These are phyloP conservation scores for Drosophila nigromelanica DNA, from an alignment of 1,140 invertebrate genomes.

Conservation along the genomic window DNA sequence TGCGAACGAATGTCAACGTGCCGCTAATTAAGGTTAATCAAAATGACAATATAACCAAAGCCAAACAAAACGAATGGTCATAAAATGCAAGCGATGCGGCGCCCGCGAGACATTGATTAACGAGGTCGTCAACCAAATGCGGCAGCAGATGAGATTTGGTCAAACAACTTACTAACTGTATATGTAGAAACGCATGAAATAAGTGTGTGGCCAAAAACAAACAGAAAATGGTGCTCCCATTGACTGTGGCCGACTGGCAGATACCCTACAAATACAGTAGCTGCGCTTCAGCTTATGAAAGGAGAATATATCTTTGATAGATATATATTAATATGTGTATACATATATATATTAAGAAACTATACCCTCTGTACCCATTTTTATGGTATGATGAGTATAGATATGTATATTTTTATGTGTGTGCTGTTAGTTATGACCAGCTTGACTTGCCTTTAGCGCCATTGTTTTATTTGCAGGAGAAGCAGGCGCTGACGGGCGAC, in stretches of 20 bases:
- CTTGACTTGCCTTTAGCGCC: constrained; percentile 30
- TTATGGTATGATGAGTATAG: not conserved
- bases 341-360: not conserved
- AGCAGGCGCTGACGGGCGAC: not conserved
- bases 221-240: not conserved
- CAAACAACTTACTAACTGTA: constrained; percentile 18
- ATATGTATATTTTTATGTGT: not conserved
- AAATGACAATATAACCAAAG: constrained; percentile 55
- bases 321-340: too few species aligned
- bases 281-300: too few species aligned
- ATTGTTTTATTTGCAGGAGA: constrained; percentile 10
- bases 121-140: constrained; percentile 55
- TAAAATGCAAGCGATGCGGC: constrained; percentile 36
- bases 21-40: constrained; percentile 79
- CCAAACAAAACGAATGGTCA: constrained; percentile 43
- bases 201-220: constrained; percentile 39
- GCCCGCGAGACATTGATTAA: constrained; percentile 51
- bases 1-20: constrained; percentile 62
- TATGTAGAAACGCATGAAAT: constrained; percentile 19
- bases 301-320: too few species aligned
- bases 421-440: constrained; percentile 9
- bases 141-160: constrained; percentile 26
- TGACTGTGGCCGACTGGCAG: not conserved
- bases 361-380: too few species aligned
- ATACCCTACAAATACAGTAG: too few species aligned